Conservation (phyloP, 2,113 vertebrate genomes). For the Oenanthe oenanthe region DNA sequence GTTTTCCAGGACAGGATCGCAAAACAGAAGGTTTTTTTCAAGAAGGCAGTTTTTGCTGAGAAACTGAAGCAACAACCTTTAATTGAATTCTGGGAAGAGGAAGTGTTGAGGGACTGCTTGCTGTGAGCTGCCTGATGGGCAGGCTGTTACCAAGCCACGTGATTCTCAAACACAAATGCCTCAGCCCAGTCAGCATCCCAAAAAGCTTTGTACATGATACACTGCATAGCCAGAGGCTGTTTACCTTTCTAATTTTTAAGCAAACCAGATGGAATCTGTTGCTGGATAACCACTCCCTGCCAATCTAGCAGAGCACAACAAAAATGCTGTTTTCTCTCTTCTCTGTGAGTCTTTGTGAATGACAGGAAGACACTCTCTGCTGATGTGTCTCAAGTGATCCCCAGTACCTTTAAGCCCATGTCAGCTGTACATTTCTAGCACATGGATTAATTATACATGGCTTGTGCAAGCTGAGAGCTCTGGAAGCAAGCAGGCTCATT, state of each 20-base stretch:
- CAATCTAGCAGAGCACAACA: neutral
- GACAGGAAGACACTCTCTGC: neutral
- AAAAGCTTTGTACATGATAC: neutral
- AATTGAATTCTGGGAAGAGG: conserved; percentile 15
- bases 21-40: neutral
- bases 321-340: neutral
- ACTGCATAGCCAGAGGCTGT: conserved; percentile 6
- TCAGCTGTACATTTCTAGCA: neutral
- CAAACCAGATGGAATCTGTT: conserved; percentile 26
- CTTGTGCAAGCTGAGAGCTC: neutral
- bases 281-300: neutral
- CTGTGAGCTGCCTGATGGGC: neutral
- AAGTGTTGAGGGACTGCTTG: neutral
- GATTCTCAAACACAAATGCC: conserved; percentile 3
- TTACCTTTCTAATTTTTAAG: conserved; percentile 54
- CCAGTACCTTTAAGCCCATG: neutral
- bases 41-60: neutral
- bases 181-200: conserved; percentile 1
- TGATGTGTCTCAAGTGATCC: neutral
- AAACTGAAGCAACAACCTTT: conserved; percentile 4
- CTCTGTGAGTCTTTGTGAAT: neutral
- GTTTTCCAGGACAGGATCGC: neutral
- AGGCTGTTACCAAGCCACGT: conserved; percentile 37
- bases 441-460: conserved; percentile 22
- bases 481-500: neutral